Percentiles rank a stretch among this genome's conserved stretches.
These are phyloP conservation scores for Trichonephila clavata DNA, from an alignment of 1,140 invertebrate genomes.

Conservation along the genomic window DNA sequence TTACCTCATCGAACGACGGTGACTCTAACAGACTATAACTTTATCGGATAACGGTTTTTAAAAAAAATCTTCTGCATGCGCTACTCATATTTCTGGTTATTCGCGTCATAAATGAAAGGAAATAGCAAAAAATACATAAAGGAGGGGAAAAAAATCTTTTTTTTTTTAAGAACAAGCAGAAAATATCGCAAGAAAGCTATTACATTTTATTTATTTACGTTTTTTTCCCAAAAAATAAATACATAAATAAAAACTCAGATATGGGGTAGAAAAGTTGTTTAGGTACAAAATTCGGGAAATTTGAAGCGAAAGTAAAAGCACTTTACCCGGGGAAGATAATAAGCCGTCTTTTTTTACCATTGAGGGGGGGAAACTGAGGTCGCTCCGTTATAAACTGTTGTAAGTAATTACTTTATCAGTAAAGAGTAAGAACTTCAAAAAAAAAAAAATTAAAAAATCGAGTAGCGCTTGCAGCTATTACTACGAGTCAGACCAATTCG, in stretches of 20 bases:
- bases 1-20: neutral
- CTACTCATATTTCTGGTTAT: neutral
- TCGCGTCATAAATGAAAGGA: constrained; percentile 19
- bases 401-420: constrained; percentile 71
- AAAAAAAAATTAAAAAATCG: neutral
- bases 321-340: constrained; percentile 58
- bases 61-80: neutral
- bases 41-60: neutral
- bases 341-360: constrained; percentile 32
- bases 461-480: constrained; percentile 54
- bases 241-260: neutral
- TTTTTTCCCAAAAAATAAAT: neutral
- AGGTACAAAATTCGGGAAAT: constrained; percentile 57
- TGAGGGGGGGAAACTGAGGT: neutral
- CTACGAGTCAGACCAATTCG: constrained; percentile 50
- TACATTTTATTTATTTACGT: constrained; percentile 7
- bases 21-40: neutral
- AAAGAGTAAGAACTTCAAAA: constrained; percentile 33
- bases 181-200: constrained; percentile 54
- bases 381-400: constrained; percentile 66
- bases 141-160: neutral
- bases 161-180: constrained; percentile 21
- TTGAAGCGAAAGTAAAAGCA: constrained; percentile 60
- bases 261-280: constrained; percentile 32
- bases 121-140: constrained; percentile 4